Percentiles rank a stretch among this genome's conserved stretches.
phyloP scores from a whole-genome alignment of 1,140 invertebrate genomes.

The Anoplolepis gracilipes region DNA sequence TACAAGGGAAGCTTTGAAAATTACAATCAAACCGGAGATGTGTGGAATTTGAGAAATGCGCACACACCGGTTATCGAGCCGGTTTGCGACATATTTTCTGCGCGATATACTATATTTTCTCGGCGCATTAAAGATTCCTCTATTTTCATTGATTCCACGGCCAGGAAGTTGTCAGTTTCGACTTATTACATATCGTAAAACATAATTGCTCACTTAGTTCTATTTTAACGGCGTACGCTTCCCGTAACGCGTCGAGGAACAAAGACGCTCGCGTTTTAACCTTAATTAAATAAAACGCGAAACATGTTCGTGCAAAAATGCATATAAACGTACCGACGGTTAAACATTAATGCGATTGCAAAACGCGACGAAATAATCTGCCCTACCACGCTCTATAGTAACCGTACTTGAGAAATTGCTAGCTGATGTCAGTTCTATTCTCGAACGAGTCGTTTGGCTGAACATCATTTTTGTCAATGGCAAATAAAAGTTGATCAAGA shows the following conservation, averaged over 20 bases:
- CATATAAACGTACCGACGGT: background rate
- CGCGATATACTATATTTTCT: background rate
- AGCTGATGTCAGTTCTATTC: background rate
- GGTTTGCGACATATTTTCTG: background rate
- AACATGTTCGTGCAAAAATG: background rate
- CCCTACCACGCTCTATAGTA: background rate
- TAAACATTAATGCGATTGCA: slow-evolving; percentile 5
- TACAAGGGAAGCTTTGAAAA: background rate
- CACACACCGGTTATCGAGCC: background rate
- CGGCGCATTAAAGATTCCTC: background rate
- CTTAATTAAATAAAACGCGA: slow-evolving; percentile 39
- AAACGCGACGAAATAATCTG: background rate
- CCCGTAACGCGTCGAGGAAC: background rate
- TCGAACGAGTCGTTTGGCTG: background rate
- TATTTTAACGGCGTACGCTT: slow-evolving; percentile 40
- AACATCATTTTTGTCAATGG: background rate
- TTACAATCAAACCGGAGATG: background rate
- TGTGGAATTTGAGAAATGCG: background rate
- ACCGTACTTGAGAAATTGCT: background rate
- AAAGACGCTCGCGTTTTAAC: slow-evolving; percentile 12
- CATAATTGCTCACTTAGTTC: slow-evolving; percentile 48
- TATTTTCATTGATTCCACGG: slow-evolving; percentile 27
- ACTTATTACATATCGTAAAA: slow-evolving; percentile 42
- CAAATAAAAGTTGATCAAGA: background rate
- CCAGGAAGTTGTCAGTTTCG: slow-evolving; percentile 26